phyloP scores from a whole-genome alignment of 2,113 vertebrate species.

The Oxygymnocypris stewartii region DNA sequence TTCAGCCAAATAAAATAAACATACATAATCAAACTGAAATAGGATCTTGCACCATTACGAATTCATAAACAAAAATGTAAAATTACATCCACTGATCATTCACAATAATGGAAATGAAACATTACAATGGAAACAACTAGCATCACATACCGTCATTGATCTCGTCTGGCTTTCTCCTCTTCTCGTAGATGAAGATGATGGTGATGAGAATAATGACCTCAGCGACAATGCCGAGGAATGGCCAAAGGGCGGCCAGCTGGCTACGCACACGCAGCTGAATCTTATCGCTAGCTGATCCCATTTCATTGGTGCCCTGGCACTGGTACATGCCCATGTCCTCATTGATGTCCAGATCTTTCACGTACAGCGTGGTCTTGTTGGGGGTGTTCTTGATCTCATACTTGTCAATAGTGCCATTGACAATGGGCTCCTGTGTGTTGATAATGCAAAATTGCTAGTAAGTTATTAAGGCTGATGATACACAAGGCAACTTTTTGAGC shows the following conservation, averaged over 20 bases:
- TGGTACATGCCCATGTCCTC: conserved; percentile 77
- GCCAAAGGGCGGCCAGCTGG: conserved; percentile 92
- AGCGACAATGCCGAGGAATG: conserved; percentile 94
- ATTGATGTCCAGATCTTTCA: conserved; percentile 73
- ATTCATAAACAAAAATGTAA: neutral
- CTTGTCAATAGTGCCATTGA: conserved; percentile 71
- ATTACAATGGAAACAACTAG: neutral
- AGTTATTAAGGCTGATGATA: neutral
- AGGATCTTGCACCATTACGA: neutral
- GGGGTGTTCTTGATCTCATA: conserved; percentile 74
- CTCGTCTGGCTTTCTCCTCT: conserved; percentile 93
- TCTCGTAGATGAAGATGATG: conserved; percentile 97
- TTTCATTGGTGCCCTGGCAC: conserved; percentile 72
- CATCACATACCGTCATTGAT: conserved; percentile 83
- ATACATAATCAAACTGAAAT: conserved; percentile 27
- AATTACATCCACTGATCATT: conserved; percentile 36
- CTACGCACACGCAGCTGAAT: conserved; percentile 86
- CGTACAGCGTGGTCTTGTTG: conserved; percentile 75
- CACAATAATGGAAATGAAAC: conserved; percentile 10
- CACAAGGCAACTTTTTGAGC: no score
- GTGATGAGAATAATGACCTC: conserved; percentile 93
- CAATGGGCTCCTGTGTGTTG: conserved; percentile 34
- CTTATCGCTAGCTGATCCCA: neutral
- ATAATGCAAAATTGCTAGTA: neutral
- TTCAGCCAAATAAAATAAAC: conserved; percentile 51